Conservation (phyloP, 2,113 vertebrate species). For the Merops nubicus region DNA sequence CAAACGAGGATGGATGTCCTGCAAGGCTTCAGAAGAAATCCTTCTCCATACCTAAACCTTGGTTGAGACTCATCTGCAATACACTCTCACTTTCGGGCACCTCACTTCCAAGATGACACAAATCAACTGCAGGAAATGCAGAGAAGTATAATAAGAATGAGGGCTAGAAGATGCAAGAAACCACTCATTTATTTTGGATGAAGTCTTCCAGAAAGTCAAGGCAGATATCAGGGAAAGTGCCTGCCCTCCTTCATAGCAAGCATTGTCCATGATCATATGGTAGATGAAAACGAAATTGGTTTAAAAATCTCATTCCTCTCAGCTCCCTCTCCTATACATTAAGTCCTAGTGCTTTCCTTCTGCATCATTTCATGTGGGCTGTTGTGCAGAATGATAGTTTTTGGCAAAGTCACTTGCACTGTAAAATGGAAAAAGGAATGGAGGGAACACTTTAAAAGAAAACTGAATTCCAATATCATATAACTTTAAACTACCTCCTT, state of each 20-base stretch:
- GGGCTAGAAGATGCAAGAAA: background rate
- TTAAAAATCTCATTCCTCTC: background rate
- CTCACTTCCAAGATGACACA: background rate
- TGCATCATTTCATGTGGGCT: background rate
- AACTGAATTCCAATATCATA: slow-evolving; percentile 10
- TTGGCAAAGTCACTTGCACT: slow-evolving; percentile 15
- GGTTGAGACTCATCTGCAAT: background rate
- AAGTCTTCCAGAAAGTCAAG: background rate
- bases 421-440: slow-evolving; percentile 45
- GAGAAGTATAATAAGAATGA: background rate
- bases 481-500: slow-evolving; percentile 33
- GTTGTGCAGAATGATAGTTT: slow-evolving; percentile 6
- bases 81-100: background rate
- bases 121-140: background rate
- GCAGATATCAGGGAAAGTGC: background rate
- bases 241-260: background rate
- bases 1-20: too few species aligned
- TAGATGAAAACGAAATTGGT: background rate
- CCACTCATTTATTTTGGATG: background rate
- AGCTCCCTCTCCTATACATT: background rate
- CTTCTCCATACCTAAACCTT: background rate
- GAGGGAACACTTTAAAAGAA: background rate
- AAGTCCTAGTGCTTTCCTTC: background rate
- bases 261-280: background rate
- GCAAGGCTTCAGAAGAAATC: background rate